Evolutionary conservation across 2,888 invertebrate species (phyloP), one percentile per base, ranked within the genome.

Genomic region (Tigriopus californicus): DNA sequence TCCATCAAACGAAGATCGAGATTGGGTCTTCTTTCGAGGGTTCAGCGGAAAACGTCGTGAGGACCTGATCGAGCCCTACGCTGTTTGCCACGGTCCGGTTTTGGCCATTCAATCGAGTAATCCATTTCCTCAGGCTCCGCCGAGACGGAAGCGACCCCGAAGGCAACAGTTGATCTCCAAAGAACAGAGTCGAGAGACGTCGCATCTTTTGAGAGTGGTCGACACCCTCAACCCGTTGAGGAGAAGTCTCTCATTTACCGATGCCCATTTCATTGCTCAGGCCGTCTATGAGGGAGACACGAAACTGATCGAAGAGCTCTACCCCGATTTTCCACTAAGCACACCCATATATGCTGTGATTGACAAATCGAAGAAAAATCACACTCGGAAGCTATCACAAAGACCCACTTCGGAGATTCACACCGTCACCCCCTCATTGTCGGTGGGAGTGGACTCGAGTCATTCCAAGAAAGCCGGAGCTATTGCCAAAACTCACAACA

Each of bases 131-230:
- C 33, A 18, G 18, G 40, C 54, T 18, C 54, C 54, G 11, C 54
- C 54, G n/a, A 24, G 54, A 18, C 54, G 54, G 11, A 54, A 54
- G 41, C n/a, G 54, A 18, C 54, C 54, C n/a, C 52, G 25, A 2
- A 44, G 44, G 18, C 44, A 15, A 44, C n/a, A 33, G 33, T 8
- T 33, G 8, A 33, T 33, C 33, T 33, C 33, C 33, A 33, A 33
- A 3, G 33, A 33, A 5, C 33, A 33, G 33, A 33, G 33, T 33
- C 33, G 33, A 33, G 5, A 20, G 11, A 4, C 47, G n/a, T 24
- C 52, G 24, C 20, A 52, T 52, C 33, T 44, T 15, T 15, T 15
- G 44, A 3, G 15, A 3, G 44, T 15, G 10, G 44, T 15, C 44
- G 18, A 44, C 5, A n/a, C 44, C 10, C 15, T 18, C 4, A n/a